Base-by-base conservation (phyloP, 2,888 invertebrate genomes). In the Ametastegia equiseti region DNA sequence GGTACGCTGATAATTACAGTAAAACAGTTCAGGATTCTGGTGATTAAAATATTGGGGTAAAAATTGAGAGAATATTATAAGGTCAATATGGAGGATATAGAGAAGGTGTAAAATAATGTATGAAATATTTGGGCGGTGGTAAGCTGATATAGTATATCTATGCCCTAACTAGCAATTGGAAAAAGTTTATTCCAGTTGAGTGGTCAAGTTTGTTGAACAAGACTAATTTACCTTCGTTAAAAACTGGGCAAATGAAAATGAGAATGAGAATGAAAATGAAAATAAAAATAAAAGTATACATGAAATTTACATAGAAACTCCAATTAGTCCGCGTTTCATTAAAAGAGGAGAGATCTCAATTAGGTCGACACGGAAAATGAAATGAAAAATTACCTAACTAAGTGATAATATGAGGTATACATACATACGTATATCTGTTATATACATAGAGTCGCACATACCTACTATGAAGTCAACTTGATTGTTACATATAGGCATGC, bases 301-400 rank as follows among this genome's bases (percentile, higher is more conserved):
- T 5, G 3, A 19, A 71, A 45, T 71, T 42, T 71, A 45, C 27
- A 45, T 36, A 45, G 23, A 47, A 71, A 71, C 45, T 71, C 47
- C 71, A 71, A 71, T 71, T 71, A 71, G 71, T 67, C 71, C 27
- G 45, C 27, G 71, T 71, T 71, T 45, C 39, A 33, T 67, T 39
- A 39, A 67, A 67, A 36, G 13, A 19, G 39, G 19, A 27, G n/a
- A n/a, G 67, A 67, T 39, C 67, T 67, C 67, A 67, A 67, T 67
- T 39, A 67, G 67, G 67, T 67, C 19, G 23, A 23, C 9, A n/a
- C 15, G 60, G 42, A 5, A 30, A 30, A 60, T 30, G 23, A 60
- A 60, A 60, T 60, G 47, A 60, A 57, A 30, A 60, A 60, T 60
- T 13, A 60, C 60, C 27, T 4, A 27, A 60, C 27, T 4, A 27